Percentiles rank a stretch among this genome's conserved stretches.
Conservation (phyloP, 2,888 invertebrate genomes). For the Acleris laterana region DNA sequence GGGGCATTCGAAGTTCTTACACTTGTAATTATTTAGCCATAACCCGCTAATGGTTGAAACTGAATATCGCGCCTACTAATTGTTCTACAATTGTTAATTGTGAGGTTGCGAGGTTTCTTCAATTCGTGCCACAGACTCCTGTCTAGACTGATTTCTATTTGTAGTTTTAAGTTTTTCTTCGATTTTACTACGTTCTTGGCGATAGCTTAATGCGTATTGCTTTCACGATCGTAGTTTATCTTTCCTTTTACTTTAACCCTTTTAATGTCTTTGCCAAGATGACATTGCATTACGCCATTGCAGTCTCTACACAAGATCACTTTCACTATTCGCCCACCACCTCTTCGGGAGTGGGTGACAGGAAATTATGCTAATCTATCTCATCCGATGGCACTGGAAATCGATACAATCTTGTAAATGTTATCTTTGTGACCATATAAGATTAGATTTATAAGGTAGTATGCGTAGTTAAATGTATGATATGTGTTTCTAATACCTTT, state of each 20-base stretch:
- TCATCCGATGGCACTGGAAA: slow-evolving; percentile 48
- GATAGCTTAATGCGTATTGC: too few species aligned
- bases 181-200: neutral
- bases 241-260: neutral
- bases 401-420: slow-evolving; percentile 38
- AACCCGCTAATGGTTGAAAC: slow-evolving; percentile 60
- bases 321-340: slow-evolving; percentile 70
- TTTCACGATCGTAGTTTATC: too few species aligned
- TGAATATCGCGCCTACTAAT: slow-evolving; percentile 66
- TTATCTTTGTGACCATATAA: slow-evolving; percentile 32
- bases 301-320: slow-evolving; percentile 52
- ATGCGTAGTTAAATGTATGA: neutral
- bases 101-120: slow-evolving; percentile 47
- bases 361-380: slow-evolving; percentile 59
- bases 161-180: neutral
- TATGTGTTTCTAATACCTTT: slow-evolving; percentile 39
- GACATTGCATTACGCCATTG: slow-evolving; percentile 45
- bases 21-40: slow-evolving; percentile 61
- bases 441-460: slow-evolving; percentile 22
- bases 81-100: slow-evolving; percentile 74
- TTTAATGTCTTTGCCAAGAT: slow-evolving; percentile 14
- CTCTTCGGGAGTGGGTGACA: slow-evolving; percentile 41
- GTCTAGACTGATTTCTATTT: slow-evolving; percentile 10
- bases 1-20: slow-evolving; percentile 46
- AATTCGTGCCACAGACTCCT: slow-evolving; percentile 50